Percentiles rank a stretch among this genome's conserved stretches.
Evolutionary conservation across 2,113 vertebrate genomes (phyloP).

Genomic region (Hydrochoerus hydrochaeris): DNA sequence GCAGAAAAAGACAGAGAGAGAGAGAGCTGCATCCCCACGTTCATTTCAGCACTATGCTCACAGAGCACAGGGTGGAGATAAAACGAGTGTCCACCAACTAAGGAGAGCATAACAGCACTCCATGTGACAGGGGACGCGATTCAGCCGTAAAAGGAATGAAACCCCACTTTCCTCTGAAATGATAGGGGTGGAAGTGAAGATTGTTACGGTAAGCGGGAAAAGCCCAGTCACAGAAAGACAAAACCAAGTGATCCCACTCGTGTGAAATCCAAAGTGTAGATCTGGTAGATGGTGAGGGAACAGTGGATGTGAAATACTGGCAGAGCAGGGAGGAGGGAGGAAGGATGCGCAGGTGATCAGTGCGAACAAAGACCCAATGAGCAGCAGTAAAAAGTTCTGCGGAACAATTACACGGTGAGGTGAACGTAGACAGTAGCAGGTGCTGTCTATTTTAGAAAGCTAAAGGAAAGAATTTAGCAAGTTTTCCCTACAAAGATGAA

Average conservation of each 20-base stretch:
- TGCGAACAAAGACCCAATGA: not conserved
- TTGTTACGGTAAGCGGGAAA: not conserved
- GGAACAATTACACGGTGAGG: not conserved
- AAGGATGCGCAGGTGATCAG: not conserved
- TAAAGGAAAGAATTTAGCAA: not conserved
- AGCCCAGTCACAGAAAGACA: not conserved
- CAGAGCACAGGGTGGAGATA: not conserved
- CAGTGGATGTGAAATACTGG: not conserved
- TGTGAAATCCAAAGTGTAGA: too few relatives aligned
- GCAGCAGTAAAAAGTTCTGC: not conserved
- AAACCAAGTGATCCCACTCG: too few relatives aligned
- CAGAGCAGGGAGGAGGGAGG: not conserved
- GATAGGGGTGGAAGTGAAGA: not conserved
- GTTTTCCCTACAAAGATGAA: not conserved
- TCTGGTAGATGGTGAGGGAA: not conserved
- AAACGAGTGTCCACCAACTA: not conserved
- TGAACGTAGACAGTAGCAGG: too few relatives aligned
- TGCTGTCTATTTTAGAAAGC: not conserved
- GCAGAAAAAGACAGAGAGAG: not conserved
- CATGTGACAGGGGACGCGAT: accelerated
- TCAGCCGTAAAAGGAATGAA: not conserved
- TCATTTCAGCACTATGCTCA: not conserved
- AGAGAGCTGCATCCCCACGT: accelerated
- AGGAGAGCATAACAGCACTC: too few relatives aligned
- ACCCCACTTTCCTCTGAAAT: not conserved